phyloP scores from a whole-genome alignment of 64 coral and sea anemone genomes.

The Stichodactyla helianthus region DNA sequence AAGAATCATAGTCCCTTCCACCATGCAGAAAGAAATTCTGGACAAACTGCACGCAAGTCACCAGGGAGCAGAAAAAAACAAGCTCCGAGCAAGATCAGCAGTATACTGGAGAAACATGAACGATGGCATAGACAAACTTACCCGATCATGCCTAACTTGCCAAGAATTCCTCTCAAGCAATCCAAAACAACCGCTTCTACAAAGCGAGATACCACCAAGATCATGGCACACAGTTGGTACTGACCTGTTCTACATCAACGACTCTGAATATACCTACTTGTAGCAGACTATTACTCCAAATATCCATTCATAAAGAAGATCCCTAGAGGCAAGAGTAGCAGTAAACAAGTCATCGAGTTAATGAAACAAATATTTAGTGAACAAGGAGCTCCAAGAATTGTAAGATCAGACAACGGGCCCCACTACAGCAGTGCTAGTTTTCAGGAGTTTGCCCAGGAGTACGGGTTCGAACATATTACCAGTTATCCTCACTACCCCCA shows the following conservation, averaged over 20 bases:
- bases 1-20: too few species aligned
- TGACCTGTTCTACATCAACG: conserved; percentile 27
- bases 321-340: conserved; percentile 21
- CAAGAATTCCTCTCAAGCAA: conserved; percentile 33
- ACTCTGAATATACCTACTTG: conserved; percentile 24
- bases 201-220: conserved; percentile 34
- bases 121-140: too few species aligned
- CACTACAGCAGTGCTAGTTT: conserved; percentile 14
- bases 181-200: conserved; percentile 22
- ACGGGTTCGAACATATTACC: background rate
- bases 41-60: too few species aligned
- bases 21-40: too few species aligned
- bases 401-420: conserved; percentile 16
- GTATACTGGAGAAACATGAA: too few species aligned
- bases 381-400: background rate
- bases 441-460: conserved; percentile 25
- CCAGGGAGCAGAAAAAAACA: too few species aligned
- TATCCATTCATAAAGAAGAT: conserved; percentile 37
- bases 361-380: conserved; percentile 39
- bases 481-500: background rate
- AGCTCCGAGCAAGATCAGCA: too few species aligned
- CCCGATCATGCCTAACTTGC: too few species aligned
- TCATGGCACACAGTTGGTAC: conserved; percentile 42
- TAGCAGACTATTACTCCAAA: conserved; percentile 40
- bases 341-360: conserved; percentile 18